Conservation (phyloP, 2,888 invertebrate species). For the Augiades crinisus region DNA sequence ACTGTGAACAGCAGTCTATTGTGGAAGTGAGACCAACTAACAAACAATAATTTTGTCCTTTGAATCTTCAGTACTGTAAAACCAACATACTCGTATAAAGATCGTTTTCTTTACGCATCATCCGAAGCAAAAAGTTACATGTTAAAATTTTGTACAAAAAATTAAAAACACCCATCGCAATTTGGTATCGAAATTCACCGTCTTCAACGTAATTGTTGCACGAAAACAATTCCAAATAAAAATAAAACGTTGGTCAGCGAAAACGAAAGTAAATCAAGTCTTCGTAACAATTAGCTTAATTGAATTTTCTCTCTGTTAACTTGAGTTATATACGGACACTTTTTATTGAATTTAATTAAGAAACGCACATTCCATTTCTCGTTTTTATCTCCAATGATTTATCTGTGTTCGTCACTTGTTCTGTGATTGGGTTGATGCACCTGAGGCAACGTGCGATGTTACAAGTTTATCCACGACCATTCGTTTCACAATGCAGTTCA, state of each 20-base stretch:
- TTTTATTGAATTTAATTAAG: constrained; percentile 1
- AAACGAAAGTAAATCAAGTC: constrained; percentile 1
- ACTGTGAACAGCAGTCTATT: constrained; percentile 20
- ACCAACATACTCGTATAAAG: too few relatives aligned
- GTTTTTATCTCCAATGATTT: constrained; percentile 10
- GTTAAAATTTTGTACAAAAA: too few relatives aligned
- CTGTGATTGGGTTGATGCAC: neutral
- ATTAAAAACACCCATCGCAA: neutral
- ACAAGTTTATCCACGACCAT: neutral
- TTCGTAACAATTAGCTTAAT: constrained; percentile 12
- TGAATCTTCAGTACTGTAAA: too few relatives aligned
- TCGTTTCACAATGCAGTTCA: neutral
- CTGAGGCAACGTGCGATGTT: neutral
- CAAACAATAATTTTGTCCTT: too few relatives aligned
- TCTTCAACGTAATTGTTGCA: neutral
- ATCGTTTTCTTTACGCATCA: too few relatives aligned
- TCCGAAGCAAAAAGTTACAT: too few relatives aligned
- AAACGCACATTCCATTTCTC: constrained; percentile 19
- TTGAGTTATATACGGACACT: constrained; percentile 6
- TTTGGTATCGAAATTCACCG: neutral
- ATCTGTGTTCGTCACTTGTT: constrained; percentile 20
- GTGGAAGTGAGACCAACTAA: too few relatives aligned
- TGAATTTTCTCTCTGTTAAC: constrained; percentile 21
- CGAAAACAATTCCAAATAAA: neutral
- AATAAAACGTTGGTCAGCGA: constrained; percentile 8